A percentile compares a stretch with the other conserved stretches of the same genome.
Evolutionary conservation across 2,888 invertebrate genomes (phyloP).

Genomic region (Atethmia centrago): DNA sequence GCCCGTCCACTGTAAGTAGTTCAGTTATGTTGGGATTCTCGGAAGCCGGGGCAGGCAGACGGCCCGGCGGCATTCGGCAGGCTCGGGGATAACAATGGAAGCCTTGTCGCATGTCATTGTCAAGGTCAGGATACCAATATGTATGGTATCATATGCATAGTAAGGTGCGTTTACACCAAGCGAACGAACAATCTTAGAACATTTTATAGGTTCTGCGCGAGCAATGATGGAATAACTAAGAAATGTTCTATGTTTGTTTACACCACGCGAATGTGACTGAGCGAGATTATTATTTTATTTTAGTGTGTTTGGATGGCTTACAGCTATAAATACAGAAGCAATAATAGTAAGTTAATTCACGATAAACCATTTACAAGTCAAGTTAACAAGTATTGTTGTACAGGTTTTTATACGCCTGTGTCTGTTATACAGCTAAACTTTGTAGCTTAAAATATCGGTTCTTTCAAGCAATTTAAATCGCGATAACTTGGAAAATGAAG

Average conservation of each 20-base stretch:
- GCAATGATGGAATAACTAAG: background rate
- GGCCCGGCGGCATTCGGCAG: slow-evolving; percentile 47
- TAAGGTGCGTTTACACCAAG: background rate
- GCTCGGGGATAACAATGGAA: slow-evolving; percentile 43
- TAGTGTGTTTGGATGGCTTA: too few relatives aligned
- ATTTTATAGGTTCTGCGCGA: background rate
- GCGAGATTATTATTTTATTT: background rate
- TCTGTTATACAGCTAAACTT: background rate
- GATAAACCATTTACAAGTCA: too few relatives aligned
- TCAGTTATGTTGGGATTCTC: slow-evolving; percentile 24
- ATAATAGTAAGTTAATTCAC: too few relatives aligned
- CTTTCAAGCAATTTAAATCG: background rate
- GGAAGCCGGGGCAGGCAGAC: slow-evolving; percentile 55
- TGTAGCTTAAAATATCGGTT: background rate
- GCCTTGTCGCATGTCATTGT: slow-evolving; percentile 47
- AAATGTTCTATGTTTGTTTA: background rate
- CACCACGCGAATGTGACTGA: background rate
- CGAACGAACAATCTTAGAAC: background rate
- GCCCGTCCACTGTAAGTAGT: background rate
- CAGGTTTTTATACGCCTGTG: too few relatives aligned
- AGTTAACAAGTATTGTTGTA: too few relatives aligned
- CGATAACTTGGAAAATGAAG: background rate
- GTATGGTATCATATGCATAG: slow-evolving; percentile 12
- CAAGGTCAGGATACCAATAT: slow-evolving; percentile 41
- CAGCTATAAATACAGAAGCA: too few relatives aligned